Base-by-base conservation (phyloP, 2,113 vertebrate genomes). In the Gadus macrocephalus region DNA sequence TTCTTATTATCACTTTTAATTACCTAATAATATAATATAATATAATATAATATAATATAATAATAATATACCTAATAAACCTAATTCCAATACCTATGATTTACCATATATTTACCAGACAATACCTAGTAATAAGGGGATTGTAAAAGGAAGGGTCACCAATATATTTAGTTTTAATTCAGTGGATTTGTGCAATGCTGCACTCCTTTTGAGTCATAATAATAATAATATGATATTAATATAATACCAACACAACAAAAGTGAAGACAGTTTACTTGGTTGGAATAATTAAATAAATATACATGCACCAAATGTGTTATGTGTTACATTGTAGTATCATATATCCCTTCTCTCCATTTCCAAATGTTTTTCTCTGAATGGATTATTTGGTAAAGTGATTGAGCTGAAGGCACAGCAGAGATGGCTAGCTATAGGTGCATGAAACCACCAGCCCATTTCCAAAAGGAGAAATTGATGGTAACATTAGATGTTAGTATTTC, bases 401-500 rank as follows among this genome's bases (percentile, higher is more conserved):
- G 27, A 68, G 17, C 53, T 60, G 28, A 38, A 19, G 35, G 20
- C 58, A 20, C 28, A 31, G 9, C 25, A 25, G 4, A 31, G 11
- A 64, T 14, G 8, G 14, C 62, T 58, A 9, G 1, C 17, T 42
- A 61, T 42, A 31, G 53, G 8, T 12, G 28, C 7, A 38, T 38
- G 70, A n/a, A 58, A 58, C 22, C 2, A 2, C 28, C 27, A 22
- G 15, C 20, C n/a, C 20, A 16, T 11, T 53, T 53, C 14, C 65
- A 66, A 35, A 20, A 53, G 62, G 25, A 31, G n/a, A 56, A 15
- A 31, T 61, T 70, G 67, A 69, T 69, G 62, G 59, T 74, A 35
- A 61, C 38, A 28, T 75, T 67, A 69, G 38, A 71, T 71, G 49
- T 71, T 64, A 59, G 65, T 38, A 65, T 35, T 65, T 62, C 56